Evolutionary conservation across 2,113 vertebrate genomes (phyloP).

Genomic region (Caranx ignobilis): DNA sequence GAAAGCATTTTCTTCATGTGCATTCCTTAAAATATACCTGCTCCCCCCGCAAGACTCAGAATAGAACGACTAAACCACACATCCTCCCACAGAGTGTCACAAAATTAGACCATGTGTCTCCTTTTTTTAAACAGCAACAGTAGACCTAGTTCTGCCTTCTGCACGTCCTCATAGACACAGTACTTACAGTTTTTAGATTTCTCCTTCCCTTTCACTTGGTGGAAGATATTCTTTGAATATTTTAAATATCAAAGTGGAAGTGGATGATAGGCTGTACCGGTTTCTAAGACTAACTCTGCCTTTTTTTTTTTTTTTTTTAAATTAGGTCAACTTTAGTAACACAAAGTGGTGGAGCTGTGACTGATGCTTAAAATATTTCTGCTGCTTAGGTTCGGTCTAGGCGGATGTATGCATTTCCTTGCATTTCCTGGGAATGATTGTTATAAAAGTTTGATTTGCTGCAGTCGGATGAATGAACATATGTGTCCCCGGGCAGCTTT

Average conservation of each 20-base stretch:
- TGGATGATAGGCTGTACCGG: neutral
- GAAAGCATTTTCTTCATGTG: conserved; percentile 50
- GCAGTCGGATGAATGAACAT: neutral
- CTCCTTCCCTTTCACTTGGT: neutral
- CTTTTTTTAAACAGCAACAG: conserved; percentile 22
- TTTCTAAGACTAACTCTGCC: too few species aligned
- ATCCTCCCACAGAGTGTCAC: conserved; percentile 52
- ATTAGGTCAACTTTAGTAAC: too few species aligned
- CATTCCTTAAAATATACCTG: conserved; percentile 65
- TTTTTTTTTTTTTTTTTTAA: too few species aligned
- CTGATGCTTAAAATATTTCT: neutral
- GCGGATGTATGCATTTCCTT: neutral
- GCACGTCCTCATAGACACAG: neutral
- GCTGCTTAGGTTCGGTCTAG: neutral
- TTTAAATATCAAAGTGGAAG: neutral
- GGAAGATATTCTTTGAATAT: neutral
- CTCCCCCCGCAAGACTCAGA: conserved; percentile 52
- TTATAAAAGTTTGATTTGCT: neutral
- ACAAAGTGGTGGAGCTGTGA: too few species aligned
- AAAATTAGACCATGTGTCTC: conserved; percentile 44
- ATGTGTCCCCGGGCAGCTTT: neutral
- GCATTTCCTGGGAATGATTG: neutral
- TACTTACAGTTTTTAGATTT: neutral
- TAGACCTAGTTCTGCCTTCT: conserved; percentile 38
- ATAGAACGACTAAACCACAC: conserved; percentile 68